Percentiles rank a stretch among this genome's conserved stretches.
phyloP scores from a whole-genome alignment of 2,797 vertebrate genomes.

The Sebastolobus alascanus region DNA sequence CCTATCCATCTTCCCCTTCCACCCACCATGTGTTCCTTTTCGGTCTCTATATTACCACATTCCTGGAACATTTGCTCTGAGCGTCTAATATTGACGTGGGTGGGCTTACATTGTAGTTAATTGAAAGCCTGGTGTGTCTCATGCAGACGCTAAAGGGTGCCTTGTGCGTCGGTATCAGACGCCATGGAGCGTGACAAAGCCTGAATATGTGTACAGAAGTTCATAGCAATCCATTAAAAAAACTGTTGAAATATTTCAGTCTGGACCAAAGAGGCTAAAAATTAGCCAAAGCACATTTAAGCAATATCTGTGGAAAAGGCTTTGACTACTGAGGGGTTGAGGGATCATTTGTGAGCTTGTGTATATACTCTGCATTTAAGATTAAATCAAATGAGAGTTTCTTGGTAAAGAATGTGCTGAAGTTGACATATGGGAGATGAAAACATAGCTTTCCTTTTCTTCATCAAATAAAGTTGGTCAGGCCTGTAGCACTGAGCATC shows the following conservation, averaged over 20 bases:
- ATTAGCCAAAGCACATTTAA: background rate
- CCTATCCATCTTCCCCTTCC: too few species aligned
- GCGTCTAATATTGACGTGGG: too few species aligned
- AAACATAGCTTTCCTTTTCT: constrained; percentile 62
- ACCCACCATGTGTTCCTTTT: too few species aligned
- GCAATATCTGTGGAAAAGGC: background rate
- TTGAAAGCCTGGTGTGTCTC: too few species aligned
- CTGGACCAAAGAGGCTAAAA: background rate
- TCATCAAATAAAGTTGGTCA: constrained; percentile 55
- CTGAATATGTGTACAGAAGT: background rate
- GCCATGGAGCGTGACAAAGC: too few species aligned
- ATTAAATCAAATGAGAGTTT: constrained; percentile 28
- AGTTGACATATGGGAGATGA: constrained; percentile 53
- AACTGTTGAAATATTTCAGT: background rate
- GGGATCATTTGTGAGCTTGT: background rate
- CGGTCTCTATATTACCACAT: too few species aligned
- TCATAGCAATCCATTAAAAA: background rate
- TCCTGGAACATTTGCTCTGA: too few species aligned
- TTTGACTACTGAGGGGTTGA: background rate
- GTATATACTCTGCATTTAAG: background rate
- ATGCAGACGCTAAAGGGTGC: too few species aligned
- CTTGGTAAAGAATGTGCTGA: constrained; percentile 64
- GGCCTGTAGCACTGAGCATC: constrained; percentile 74
- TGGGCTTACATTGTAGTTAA: too few species aligned
- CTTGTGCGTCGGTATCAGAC: too few species aligned